Percentiles rank a stretch among this genome's conserved stretches.
Evolutionary conservation across 2,888 invertebrate genomes (phyloP).

Genomic region (Thera obeliscata): DNA sequence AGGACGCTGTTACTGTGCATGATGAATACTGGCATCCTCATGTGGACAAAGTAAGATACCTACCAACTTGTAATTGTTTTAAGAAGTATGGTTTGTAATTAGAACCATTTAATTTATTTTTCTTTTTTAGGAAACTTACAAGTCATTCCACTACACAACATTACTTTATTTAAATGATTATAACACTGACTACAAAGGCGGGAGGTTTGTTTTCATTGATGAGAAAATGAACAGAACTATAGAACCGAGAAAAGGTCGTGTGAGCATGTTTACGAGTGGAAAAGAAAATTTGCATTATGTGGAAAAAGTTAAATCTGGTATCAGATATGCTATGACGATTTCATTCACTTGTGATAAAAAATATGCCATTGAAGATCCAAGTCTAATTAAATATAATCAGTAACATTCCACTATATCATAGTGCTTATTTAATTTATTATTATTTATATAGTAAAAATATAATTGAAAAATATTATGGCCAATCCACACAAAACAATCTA

Average conservation of each 20-base stretch:
- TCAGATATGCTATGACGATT: conserved; percentile 92
- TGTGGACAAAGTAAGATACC: conserved; percentile 89
- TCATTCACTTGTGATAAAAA: conserved; percentile 93
- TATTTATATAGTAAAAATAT: no score
- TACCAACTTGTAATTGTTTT: not conserved
- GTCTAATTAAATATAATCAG: conserved; percentile 55
- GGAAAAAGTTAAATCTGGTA: conserved; percentile 90
- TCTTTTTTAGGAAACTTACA: conserved; percentile 89
- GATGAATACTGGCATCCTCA: conserved; percentile 97
- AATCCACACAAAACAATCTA: no score
- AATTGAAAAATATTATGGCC: no score
- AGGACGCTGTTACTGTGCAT: conserved; percentile 88
- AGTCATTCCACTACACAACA: conserved; percentile 94
- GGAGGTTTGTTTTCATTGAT: conserved; percentile 92
- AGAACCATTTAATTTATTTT: conserved; percentile 10
- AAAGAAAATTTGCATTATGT: conserved; percentile 93
- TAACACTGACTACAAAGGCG: conserved; percentile 91
- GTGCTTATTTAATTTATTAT: conserved; percentile 11
- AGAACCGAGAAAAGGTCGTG: conserved; percentile 91
- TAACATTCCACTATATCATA: conserved; percentile 40
- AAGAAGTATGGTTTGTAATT: no score
- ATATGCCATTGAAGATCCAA: conserved; percentile 86
- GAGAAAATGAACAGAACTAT: conserved; percentile 86
- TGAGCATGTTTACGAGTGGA: conserved; percentile 94
- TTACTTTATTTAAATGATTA: conserved; percentile 91